Evolutionary conservation across 1,140 invertebrate genomes (phyloP), one percentile per base, ranked within the genome.

Genomic region (Megalopta genalis): DNA sequence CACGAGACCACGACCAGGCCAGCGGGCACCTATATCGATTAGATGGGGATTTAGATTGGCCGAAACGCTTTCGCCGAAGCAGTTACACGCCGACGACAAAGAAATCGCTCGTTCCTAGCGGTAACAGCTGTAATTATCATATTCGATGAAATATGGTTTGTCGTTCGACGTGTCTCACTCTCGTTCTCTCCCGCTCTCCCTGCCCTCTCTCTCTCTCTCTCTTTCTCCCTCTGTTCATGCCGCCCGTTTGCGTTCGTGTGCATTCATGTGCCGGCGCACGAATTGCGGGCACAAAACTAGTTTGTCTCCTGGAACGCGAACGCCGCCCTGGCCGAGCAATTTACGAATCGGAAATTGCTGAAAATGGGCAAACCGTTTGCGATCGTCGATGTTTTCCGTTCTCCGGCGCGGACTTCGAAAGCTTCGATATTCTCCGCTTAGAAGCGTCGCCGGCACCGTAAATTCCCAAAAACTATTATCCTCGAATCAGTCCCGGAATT

Each of bases 281-380:
- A 66, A 71, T 52, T 63, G 59, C 27, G 64, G 73, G 46, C 32
- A 64, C 68, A 64, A 77, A 77, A 77, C 76, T 77, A 72, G 67
- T 77, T 71, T 72, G 60, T 57, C 76, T 25, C 25, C 16, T 52
- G 49, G 64, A 67, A 59, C 10, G 49, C 18, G 63, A 25, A 60
- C 64, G 60, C 49, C 25, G 59, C 46, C 42, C 62, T 42, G 57
- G 9, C 52, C 46, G 46, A 64, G 46, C 68, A 78, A 85, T 85
- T 84, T 69, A 60, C 83, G 67, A 80, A 84, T 84, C 83, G 82
- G 71, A 85, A 84, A 80, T 76, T 75, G 77, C 49, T 66, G 57
- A 75, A 52, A 74, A 60, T 78, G 42, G 76, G 32, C 76, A 64
- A 77, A 42, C 68, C 59, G 59, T 77, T 59, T 10, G 42, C 60